These are phyloP conservation scores for Papilio aristodemus DNA, from an alignment of 1,140 invertebrate genomes.

Conservation along the genomic window DNA sequence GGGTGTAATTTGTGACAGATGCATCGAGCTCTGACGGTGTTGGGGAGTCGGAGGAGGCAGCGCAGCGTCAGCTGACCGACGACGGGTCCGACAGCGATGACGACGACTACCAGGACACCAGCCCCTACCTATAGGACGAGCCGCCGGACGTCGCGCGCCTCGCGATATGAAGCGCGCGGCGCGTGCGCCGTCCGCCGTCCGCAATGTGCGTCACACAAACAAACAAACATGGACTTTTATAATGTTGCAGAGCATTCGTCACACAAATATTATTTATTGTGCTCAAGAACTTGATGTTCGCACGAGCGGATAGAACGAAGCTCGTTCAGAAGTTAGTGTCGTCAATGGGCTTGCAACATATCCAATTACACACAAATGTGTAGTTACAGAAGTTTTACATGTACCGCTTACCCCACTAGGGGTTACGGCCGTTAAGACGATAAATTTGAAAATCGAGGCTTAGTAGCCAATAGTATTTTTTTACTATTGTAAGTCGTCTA, in stretches of 20 bases:
- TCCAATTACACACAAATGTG: conserved; percentile 30
- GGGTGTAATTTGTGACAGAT: conserved; percentile 51
- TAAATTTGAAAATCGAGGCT: conserved; percentile 4
- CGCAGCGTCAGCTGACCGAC: conserved; percentile 73
- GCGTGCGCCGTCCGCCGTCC: background rate
- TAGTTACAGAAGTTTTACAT: conserved; percentile 11
- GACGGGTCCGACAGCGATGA: conserved; percentile 70
- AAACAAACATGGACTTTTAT: background rate
- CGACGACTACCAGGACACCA: conserved; percentile 75
- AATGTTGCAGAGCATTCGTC: background rate
- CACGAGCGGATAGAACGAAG: too few species aligned
- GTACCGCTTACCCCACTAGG: background rate
- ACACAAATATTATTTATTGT: conserved; percentile 11
- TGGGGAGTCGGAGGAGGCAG: conserved; percentile 63
- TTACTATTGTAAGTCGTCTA: conserved; percentile 30
- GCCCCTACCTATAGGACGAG: conserved; percentile 64
- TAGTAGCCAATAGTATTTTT: conserved; percentile 32
- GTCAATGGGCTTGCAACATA: conserved; percentile 23
- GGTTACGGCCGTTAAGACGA: conserved; percentile 5
- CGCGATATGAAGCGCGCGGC: conserved; percentile 7
- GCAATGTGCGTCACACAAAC: too few species aligned
- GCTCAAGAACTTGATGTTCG: background rate
- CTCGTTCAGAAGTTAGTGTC: background rate
- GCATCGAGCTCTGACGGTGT: conserved; percentile 70
- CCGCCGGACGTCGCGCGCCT: conserved; percentile 20